Evolutionary conservation across 1,140 invertebrate genomes (phyloP).

Genomic region (Danaus plexippus): DNA sequence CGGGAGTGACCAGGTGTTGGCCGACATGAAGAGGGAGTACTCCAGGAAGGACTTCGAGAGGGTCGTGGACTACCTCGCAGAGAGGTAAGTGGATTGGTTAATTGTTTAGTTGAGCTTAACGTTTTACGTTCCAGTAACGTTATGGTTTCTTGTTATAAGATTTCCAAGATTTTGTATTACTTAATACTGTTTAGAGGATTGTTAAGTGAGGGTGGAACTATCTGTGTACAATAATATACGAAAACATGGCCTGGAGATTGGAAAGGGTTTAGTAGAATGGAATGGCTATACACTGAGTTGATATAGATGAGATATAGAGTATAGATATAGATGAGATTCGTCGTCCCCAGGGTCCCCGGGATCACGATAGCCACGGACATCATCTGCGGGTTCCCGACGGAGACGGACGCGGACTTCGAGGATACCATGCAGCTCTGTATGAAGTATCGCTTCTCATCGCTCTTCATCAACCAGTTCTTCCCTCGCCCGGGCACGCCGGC

Average conservation of each 20-base stretch:
- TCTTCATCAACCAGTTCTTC: conserved; percentile 99
- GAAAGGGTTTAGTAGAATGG: too few relatives aligned
- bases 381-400: conserved; percentile 98
- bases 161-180: too few relatives aligned
- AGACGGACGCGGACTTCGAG: conserved; percentile 93
- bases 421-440: conserved; percentile 88
- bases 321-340: conserved; percentile 5
- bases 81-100: conserved; percentile 71
- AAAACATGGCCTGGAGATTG: too few relatives aligned
- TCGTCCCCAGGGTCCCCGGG: conserved; percentile 79
- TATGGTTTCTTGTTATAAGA: too few relatives aligned
- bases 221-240: too few relatives aligned
- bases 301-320: background rate
- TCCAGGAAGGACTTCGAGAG: conserved; percentile 88
- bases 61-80: conserved; percentile 88
- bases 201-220: too few relatives aligned
- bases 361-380: conserved; percentile 98
- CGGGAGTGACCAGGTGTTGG: conserved; percentile 92
- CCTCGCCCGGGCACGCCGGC: conserved; percentile 96
- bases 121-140: too few relatives aligned
- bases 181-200: too few relatives aligned
- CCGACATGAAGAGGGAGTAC: conserved; percentile 98
- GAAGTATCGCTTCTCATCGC: conserved; percentile 92
- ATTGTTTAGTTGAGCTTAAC: background rate
- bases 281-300: too few relatives aligned